These are phyloP conservation scores for Leptopilina myrica DNA, from an alignment of 2,888 invertebrate species.

Conservation along the genomic window DNA sequence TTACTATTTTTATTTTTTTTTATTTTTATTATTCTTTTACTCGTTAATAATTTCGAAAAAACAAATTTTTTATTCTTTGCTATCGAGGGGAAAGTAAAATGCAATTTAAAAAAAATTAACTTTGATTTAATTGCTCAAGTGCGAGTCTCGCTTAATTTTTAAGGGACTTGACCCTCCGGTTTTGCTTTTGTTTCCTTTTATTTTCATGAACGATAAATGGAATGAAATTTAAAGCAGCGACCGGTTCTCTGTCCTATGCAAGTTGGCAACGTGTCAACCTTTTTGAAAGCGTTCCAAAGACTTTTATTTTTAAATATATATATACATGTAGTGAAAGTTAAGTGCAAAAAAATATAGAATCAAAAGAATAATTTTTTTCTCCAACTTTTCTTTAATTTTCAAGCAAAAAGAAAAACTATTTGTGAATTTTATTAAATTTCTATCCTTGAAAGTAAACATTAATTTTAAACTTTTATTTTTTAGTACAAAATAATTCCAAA, in stretches of 20 bases:
- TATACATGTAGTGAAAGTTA: not conserved
- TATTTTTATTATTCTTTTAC: too few species aligned
- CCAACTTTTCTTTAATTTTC: too few species aligned
- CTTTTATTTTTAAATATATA: constrained; percentile 36
- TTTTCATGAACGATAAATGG: not conserved
- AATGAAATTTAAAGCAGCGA: constrained; percentile 27
- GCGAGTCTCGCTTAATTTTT: constrained; percentile 1
- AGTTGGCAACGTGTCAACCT: constrained; percentile 25
- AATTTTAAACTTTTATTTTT: too few species aligned
- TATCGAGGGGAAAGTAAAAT: not conserved
- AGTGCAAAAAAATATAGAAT: not conserved
- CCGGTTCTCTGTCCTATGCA: constrained; percentile 19
- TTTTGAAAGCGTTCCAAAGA: constrained; percentile 31
- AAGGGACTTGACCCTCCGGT: constrained; percentile 5
- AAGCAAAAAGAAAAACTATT: not conserved
- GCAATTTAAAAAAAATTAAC: not conserved
- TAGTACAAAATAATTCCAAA: too few species aligned
- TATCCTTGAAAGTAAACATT: too few species aligned
- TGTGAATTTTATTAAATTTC: too few species aligned
- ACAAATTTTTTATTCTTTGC: too few species aligned
- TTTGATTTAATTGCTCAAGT: constrained; percentile 7
- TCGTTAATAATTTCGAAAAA: too few species aligned
- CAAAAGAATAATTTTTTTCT: not conserved
- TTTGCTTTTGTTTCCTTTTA: not conserved
- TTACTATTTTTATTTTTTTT: too few species aligned